Percentiles rank a stretch among this genome's conserved stretches.
Evolutionary conservation across 92 coral and sea anemone species (phyloP).

Genomic region (Palythoa grandis): DNA sequence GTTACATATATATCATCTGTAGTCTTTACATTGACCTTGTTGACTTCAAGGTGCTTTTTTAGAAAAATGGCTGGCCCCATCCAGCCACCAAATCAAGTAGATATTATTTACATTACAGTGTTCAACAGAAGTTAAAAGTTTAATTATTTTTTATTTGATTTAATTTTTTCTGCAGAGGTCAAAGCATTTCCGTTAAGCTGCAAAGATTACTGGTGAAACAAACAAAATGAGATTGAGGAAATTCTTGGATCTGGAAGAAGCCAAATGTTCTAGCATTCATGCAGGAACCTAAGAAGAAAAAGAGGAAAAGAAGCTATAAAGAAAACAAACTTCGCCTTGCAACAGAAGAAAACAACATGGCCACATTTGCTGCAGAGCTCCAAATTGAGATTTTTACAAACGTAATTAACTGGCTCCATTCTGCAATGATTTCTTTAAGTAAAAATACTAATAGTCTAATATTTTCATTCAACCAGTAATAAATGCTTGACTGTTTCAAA

Average conservation of each 20-base stretch:
- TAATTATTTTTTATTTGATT: background rate
- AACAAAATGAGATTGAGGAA: slow-evolving; percentile 28
- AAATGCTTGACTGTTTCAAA: background rate
- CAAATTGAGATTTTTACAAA: slow-evolving; percentile 3
- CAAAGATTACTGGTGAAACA: slow-evolving; percentile 16
- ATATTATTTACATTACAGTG: background rate
- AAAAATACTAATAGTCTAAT: background rate
- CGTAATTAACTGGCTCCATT: background rate
- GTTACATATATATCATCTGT: background rate
- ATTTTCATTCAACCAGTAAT: background rate
- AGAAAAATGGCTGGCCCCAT: slow-evolving; percentile 11
- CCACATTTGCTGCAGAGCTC: slow-evolving; percentile 13
- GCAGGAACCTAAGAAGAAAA: slow-evolving; percentile 22
- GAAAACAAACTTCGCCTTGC: background rate
- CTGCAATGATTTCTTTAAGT: background rate
- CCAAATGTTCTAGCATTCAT: background rate
- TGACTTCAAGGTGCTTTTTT: background rate
- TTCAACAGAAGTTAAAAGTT: background rate
- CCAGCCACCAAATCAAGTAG: slow-evolving; percentile 8
- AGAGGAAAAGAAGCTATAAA: background rate
- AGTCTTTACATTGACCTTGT: background rate
- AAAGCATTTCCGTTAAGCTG: slow-evolving; percentile 13
- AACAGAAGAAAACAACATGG: slow-evolving; percentile 5
- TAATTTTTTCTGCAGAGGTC: slow-evolving; percentile 25
- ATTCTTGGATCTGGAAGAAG: slow-evolving; percentile 20